Evolutionary conservation across 1,140 invertebrate species (phyloP).

Genomic region (Plectus sambesii): DNA sequence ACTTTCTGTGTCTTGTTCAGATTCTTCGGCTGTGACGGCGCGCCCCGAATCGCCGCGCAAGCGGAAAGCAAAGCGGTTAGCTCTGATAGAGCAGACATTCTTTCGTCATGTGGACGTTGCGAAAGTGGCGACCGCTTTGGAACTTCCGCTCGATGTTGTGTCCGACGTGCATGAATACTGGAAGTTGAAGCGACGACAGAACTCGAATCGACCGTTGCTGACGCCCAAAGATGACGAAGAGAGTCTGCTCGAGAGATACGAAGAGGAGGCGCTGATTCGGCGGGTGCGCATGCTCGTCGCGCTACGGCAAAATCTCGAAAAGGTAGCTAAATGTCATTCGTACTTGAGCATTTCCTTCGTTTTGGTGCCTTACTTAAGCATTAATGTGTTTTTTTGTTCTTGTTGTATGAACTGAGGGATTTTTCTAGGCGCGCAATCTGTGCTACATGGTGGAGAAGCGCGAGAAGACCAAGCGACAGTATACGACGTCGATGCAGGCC

Average conservation of each 20-base stretch:
- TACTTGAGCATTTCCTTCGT: too few species aligned
- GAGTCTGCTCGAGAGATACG: constrained; percentile 13
- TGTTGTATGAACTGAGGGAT: constrained; percentile 10
- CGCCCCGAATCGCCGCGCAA: neutral
- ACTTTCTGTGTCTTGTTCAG: too few species aligned
- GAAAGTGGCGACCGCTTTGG: constrained; percentile 10
- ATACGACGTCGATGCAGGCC: too few species aligned
- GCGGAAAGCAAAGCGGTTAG: constrained; percentile 8
- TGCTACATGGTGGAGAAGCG: constrained; percentile 22
- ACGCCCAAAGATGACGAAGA: constrained; percentile 8
- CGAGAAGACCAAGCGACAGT: constrained; percentile 31
- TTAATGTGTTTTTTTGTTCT: neutral
- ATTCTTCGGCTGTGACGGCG: constrained; percentile 7
- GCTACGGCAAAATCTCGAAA: neutral
- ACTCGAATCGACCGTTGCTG: too few species aligned
- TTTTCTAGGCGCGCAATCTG: constrained; percentile 26
- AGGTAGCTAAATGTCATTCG: constrained; percentile 8
- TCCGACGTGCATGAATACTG: constrained; percentile 22
- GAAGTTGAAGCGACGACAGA: too few species aligned
- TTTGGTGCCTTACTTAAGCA: too few species aligned
- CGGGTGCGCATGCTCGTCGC: constrained; percentile 1
- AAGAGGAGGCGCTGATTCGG: constrained; percentile 10
- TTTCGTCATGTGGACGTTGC: constrained; percentile 23
- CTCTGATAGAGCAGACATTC: constrained; percentile 18
- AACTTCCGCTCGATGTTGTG: constrained; percentile 10